Base-by-base conservation (phyloP, 92 coral and sea anemone genomes). In the Palythoa grandis region DNA sequence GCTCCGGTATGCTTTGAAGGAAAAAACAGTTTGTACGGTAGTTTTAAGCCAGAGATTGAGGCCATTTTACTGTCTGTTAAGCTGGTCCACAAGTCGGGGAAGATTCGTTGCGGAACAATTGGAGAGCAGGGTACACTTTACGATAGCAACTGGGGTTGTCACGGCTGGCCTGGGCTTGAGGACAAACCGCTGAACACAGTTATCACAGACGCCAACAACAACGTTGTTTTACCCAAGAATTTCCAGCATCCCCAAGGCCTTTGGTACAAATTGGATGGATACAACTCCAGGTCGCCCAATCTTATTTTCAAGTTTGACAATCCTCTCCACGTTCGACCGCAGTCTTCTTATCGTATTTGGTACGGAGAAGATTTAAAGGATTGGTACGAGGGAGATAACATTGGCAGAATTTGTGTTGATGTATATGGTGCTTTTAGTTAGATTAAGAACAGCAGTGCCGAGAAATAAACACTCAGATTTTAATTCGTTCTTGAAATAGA, bases 131-230 rank as follows among this genome's bases (percentile, higher is more conserved):
- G 74, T 35, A 19, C 74, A 3, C 74, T 19, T 35, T 70, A 70
- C 48, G 20, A 70, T 16, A 70, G 74, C 74, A 70, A 70, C 48
- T 70, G 74, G 74, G 74, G 74, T 35, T 70, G 74, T 39, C 20
- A 70, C 13, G 48, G 12, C 2, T 70, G 82, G n/a, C 37, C 90
- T 2, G 82, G 52, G 22, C 70, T 66, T 39, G 29, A 12, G 25
- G 70, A 48, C 50, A 58, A 47, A 35, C 90, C 92, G n/a, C 90
- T 89, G 52, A 89, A 89, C 35, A 86, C 82, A 1, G 67, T 89
- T 13, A 75, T 89, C 15, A 86, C 92, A 17, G 92, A 89, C 58
- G 90, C 66, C 0, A 74, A 86, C 65, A 58, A 86, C 89, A 39
- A 86, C 10, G 68, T 89, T 14, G 72, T 89, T 38, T 86, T 72